Evolutionary conservation across 2,113 vertebrate species (phyloP), one percentile per base, ranked within the genome.

Genomic region (Clinocottus analis): DNA sequence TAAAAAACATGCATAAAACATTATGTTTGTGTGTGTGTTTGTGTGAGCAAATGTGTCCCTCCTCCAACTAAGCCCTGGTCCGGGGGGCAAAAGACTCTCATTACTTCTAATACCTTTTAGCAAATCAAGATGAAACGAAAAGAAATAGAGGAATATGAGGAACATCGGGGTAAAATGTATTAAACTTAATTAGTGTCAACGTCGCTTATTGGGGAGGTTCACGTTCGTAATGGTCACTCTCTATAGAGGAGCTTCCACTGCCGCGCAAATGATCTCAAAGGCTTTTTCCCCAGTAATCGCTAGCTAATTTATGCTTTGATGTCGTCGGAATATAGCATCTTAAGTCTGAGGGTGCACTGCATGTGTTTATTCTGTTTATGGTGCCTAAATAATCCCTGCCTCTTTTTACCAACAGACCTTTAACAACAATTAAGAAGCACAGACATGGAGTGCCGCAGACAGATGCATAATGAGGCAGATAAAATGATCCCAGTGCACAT

Each of bases 161-260:
- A 85, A 77, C 76, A 93, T 70, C 84, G 72, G 84, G 70, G 90
- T 94, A 93, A 95, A 95, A 84, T 94, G 94, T 88, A 95, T 95
- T 92, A 95, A 92, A 89, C 86, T 95, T 95, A 91, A 95, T 95
- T 95, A 96, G 93, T 95, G 91, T 95, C 93, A 92, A 94, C 89
- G 90, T 95, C 92, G 82, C 82, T 87, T 86, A 85, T 63, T 86
- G 79, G 90, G 87, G 78, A 78, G 91, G 78, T 84, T 94, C 73
- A 25, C 68, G 84, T 87, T 85, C 88, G 84, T 92, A 94, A 90
- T 90, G 89, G 93, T 91, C 94, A 94, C 92, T 87, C 68, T 92
- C 89, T 84, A 69, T 66, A 45, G 90, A 85, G 55, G 89, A 85
- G 43, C 65, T 79, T 79, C 45, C 67, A 79, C 62, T 43, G 72